Base-by-base conservation (phyloP, 37 sponge, comb jelly and placozoan genomes). In the Theonella swinhoei region DNA sequence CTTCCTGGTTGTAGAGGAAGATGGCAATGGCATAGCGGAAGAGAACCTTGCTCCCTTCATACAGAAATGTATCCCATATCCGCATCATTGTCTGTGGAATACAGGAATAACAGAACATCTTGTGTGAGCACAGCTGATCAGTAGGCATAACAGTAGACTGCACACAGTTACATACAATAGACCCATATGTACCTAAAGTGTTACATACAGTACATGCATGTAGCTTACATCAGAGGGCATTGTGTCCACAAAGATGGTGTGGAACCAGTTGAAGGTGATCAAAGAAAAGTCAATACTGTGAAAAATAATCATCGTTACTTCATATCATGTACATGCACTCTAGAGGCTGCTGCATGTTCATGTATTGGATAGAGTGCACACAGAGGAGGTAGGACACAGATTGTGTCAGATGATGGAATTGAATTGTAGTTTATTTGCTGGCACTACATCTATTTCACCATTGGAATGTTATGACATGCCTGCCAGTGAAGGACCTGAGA, bases 231-330 rank as follows among this genome's bases (percentile, higher is more conserved):
- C 88, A 2, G 89, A 78, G 37, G 96, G 96, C 0, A 94, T 86
- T 74, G 91, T 95, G 88, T 98, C 99, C 42, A 98, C 95, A 78
- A 87, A 98, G 4, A 98, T 74, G 1, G 99, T 98, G 38, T 95
- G 93, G 76, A 98, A 98, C 99, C 99, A 98, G 91, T 98, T 95
- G 90, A 98, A 96, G 5, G 99, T 98, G 83, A 98, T 94, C 33
- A 94, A 91, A 1, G 95, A 90, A 47, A 94, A 87, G 59, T 98
- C 96, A 77, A 98, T 90, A 32, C 93, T 98, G 82, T 14, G 77
- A 30, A 73, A 30, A 73, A 43, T 25, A 63, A n/a, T 9, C 26
- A 2, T 63, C 26, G 26, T 11, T n/a, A n/a, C n/a, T n/a, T n/a
- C n/a, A n/a, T n/a, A n/a, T n/a, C n/a, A n/a, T n/a, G n/a, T n/a